A percentile compares a stretch with the other conserved stretches of the same genome.
Evolutionary conservation across 1,140 invertebrate genomes (phyloP).

Genomic region (Vollenhovia emeryi): DNA sequence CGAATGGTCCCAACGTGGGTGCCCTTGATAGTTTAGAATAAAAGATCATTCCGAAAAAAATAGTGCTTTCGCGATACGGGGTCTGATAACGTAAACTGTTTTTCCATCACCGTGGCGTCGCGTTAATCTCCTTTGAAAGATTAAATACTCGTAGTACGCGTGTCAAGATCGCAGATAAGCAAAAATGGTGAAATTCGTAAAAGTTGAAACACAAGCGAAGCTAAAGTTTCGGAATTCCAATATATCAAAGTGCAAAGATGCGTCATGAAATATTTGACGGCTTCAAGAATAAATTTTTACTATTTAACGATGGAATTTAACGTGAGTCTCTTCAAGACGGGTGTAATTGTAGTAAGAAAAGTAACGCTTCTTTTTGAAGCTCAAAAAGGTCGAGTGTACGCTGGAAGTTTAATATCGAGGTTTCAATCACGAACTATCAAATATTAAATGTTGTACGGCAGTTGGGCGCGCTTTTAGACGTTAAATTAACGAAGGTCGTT

Average conservation of each 20-base stretch:
- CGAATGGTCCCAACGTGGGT: constrained; percentile 17
- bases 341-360: background rate
- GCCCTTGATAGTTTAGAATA: constrained; percentile 48
- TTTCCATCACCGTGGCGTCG: background rate
- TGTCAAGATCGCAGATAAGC: background rate
- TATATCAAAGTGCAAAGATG: background rate
- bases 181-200: background rate
- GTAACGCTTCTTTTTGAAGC: background rate
- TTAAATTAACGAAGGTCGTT: constrained; percentile 52
- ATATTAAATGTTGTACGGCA: background rate
- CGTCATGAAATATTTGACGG: background rate
- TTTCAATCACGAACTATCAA: background rate
- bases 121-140: background rate
- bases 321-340: background rate
- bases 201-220: background rate
- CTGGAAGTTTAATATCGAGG: background rate
- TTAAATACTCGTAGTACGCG: background rate
- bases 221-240: background rate
- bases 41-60: constrained; percentile 34
- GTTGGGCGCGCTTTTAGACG: constrained; percentile 2
- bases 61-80: constrained; percentile 15
- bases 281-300: background rate
- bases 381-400: background rate
- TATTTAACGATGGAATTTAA: background rate
- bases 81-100: constrained; percentile 24